Conservation (phyloP, 2,113 vertebrate genomes). For the Scomber japonicus region DNA sequence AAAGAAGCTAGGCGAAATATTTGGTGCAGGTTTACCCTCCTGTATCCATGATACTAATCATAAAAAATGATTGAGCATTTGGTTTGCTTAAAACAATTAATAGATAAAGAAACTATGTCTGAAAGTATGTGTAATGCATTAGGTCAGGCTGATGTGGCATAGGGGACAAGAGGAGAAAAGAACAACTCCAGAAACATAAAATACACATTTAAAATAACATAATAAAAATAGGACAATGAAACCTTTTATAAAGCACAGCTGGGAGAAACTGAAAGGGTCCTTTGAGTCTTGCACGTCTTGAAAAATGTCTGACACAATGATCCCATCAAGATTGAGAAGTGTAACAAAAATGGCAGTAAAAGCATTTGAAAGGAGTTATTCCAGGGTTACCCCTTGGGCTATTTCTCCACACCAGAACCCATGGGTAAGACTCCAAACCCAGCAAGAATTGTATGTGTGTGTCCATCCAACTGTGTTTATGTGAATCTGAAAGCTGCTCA, state of each 20-base stretch:
- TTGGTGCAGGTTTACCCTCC: not conserved
- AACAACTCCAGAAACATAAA: not conserved
- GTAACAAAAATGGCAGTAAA: constrained; percentile 69
- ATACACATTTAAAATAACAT: not conserved
- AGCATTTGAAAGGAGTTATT: constrained; percentile 59
- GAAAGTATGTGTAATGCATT: not conserved
- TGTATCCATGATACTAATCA: not conserved
- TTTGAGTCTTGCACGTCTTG: constrained; percentile 26
- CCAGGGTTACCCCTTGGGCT: constrained; percentile 51
- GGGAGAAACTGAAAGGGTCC: constrained; percentile 3
- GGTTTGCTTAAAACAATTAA: not conserved
- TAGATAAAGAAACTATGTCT: not conserved
- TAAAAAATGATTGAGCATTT: too few species aligned
- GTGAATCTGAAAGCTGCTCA: constrained; percentile 37
- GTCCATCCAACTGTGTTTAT: constrained; percentile 39
- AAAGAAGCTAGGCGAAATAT: not conserved
- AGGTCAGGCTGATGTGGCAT: not conserved
- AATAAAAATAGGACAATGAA: not conserved
- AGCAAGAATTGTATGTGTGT: constrained; percentile 30
- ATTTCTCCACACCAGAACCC: constrained; percentile 32
- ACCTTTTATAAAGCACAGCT: constrained; percentile 4
- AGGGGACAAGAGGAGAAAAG: not conserved
- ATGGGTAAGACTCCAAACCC: constrained; percentile 24
- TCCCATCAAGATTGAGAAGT: constrained; percentile 57
- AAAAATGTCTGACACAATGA: constrained; percentile 66